These are phyloP conservation scores for Calyptomena viridis DNA, from an alignment of 2,113 vertebrate genomes.

Conservation along the genomic window DNA sequence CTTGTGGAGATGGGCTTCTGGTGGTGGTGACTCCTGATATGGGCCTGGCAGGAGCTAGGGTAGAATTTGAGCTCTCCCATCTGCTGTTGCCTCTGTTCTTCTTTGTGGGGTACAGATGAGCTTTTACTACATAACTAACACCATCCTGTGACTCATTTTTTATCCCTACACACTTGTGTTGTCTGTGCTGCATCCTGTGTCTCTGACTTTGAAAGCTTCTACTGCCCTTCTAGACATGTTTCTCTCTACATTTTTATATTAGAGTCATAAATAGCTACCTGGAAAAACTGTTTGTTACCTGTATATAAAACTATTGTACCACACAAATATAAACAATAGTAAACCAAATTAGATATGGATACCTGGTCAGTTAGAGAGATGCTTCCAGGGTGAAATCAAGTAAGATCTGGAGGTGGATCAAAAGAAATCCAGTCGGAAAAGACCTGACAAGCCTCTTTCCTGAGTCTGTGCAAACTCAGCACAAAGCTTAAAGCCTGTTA, in stretches of 20 bases:
- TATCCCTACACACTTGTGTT: rapidly evolving
- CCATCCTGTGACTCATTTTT: not conserved
- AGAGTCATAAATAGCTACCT: not conserved
- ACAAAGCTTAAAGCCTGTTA: too few relatives aligned
- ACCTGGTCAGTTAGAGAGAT: not conserved
- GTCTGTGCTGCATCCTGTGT: not conserved
- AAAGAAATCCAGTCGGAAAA: not conserved
- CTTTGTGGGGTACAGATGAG: not conserved
- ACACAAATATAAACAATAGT: not conserved
- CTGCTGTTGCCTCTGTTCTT: not conserved
- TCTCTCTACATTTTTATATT: not conserved
- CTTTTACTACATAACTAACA: not conserved
- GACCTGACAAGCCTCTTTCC: not conserved
- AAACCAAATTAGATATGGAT: not conserved
- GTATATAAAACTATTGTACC: not conserved
- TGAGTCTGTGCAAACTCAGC: not conserved
- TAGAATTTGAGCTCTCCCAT: not conserved
- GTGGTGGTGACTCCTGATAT: not conserved
- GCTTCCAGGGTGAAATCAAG: not conserved
- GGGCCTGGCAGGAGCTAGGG: not conserved
- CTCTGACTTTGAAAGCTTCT: not conserved
- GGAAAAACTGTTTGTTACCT: not conserved
- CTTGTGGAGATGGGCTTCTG: not conserved
- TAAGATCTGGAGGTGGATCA: not conserved
- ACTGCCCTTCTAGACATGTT: not conserved